Evolutionary conservation across 2,113 vertebrate species (phyloP).

Genomic region (Argyrosomus japonicus): DNA sequence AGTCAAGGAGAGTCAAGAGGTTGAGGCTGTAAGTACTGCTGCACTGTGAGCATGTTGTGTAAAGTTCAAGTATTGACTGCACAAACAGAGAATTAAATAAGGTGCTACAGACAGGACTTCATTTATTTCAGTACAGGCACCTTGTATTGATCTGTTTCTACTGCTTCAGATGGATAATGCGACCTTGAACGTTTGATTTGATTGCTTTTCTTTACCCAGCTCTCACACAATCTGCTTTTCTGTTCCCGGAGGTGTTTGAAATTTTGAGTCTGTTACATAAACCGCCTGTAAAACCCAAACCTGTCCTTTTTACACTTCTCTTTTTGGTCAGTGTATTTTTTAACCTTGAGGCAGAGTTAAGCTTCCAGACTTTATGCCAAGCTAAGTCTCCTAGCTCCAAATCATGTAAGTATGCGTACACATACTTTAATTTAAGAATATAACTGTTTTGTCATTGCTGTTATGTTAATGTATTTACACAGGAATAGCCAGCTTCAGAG

Average conservation of each 20-base stretch:
- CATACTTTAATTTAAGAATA: no score
- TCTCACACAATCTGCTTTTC: neutral
- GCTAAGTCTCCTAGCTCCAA: neutral
- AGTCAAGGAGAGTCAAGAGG: neutral
- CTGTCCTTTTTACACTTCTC: neutral
- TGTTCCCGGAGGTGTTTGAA: neutral
- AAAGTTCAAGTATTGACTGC: neutral
- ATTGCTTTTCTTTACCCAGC: neutral
- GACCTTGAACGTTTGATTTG: neutral
- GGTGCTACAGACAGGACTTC: neutral
- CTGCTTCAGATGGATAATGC: neutral
- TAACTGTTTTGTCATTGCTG: no score
- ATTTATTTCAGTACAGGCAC: conserved; percentile 1
- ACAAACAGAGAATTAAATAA: neutral
- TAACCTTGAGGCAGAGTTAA: neutral
- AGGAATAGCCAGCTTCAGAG: neutral
- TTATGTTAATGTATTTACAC: no score
- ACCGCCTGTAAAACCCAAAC: neutral
- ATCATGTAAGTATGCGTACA: no score
- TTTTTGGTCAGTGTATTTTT: neutral
- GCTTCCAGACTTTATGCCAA: neutral
- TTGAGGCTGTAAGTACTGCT: neutral
- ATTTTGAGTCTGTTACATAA: neutral
- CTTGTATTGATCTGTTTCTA: neutral
- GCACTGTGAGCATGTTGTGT: neutral